Evolutionary conservation across 2,113 vertebrate species (phyloP), one percentile per base, ranked within the genome.

Genomic region (Helogale parvula): DNA sequence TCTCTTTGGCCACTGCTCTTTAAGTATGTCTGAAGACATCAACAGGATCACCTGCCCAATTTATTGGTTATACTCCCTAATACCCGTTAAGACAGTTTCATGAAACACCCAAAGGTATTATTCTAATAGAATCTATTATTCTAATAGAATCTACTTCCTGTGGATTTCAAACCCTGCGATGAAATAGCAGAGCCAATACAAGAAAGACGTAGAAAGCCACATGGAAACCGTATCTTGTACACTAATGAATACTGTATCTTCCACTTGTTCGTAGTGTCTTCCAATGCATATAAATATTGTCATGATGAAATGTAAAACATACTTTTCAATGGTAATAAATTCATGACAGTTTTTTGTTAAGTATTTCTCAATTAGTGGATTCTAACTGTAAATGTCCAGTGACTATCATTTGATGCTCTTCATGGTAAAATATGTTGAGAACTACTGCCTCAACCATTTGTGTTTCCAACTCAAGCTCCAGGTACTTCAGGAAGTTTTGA

Each of bases 291-390:
- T 50, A 41, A 72, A 45, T 91, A 81, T 38, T 91, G 76, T 38
- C 16, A 57, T 9, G 21, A 11, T 41, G 6, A 89, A 41, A 90
- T 63, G 80, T 68, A 35, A 97, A 41, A 91, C 21, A n/a, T 25
- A 57, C 68, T 77, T 85, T 93, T 93, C 60, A 72, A 68, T 54
- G 60, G 45, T 69, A 93, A 74, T 82, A 41, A 71, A 96, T 57
- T 95, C 31, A 4, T 4, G 31, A 33, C n/a, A 63, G 15, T 2
- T 93, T 88, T 90, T 65, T 50, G 25, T 57, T 84, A 71, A 76
- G 33, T 63, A 35, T 72, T 95, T 94, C 77, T 93, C 66, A 82
- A 15, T 50, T 47, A 86, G 19, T 19, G 17, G 38, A 54, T 88
- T 79, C n/a, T 83, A 94, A 50, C 57, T 11, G 2, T 33, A 29